Evolutionary conservation across 2,888 invertebrate species (phyloP), one percentile per base, ranked within the genome.

Genomic region (Dolichopus griseipennis): DNA sequence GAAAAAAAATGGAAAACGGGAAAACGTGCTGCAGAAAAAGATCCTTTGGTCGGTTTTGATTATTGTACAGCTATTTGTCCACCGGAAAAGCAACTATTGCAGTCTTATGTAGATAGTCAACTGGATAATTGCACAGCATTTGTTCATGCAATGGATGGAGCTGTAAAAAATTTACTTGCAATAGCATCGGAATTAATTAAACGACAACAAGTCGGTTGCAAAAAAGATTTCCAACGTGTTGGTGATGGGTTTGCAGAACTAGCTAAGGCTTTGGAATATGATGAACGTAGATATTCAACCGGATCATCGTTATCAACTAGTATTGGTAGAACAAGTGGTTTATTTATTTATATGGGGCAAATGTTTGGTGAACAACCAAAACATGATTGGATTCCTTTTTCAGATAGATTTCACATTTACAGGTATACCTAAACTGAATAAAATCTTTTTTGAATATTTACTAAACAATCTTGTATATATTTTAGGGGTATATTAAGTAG

Each of bases 1-100:
- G 97, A 96, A 75, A 97, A 96, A 80, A 88, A 91, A 74, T 99
- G 98, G 98, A 99, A 99, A 83, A 88, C 87, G 65, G 98, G 98
- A 5, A 98, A 98, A 82, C 84, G 98, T 71, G 90, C 89, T 80
- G 97, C 98, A 0, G 98, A 99, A 81, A 92, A 91, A 76, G 98
- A 99, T 80, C 91, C 93, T 75, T 86, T 95, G 71, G 84, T 92
- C 73, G 95, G 95, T 9, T 91, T 93, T 37, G 93, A 91, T 81
- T 95, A 94, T 81, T 97, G 97, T 82, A 87, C 93, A 80, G 91
- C 93, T 70, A 85, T 98, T 75, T 88, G 90, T 73, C 91, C 93
- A 71, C 94, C 96, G 52, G 90, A 92, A 72, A 88, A 89, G 76
- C 87, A 90, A 72, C 84, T 94, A 73, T 78, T 92, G 70, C 87